Base-by-base conservation (phyloP, 2,113 vertebrate species). In the Microcebus ravelobensis region DNA sequence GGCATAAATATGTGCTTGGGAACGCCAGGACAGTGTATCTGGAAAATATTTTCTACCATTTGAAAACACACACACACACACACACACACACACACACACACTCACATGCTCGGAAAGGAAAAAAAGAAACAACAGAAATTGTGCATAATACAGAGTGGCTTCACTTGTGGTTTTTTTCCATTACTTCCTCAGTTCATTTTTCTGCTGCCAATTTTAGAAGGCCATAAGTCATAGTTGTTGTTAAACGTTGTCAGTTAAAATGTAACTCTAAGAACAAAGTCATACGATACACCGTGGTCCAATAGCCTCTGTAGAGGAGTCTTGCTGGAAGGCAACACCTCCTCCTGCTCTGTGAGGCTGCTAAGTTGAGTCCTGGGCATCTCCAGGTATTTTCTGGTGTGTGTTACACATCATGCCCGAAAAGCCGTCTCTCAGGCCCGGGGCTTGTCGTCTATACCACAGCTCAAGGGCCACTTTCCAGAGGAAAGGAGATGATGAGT, bases 31-130 rank as follows among this genome's bases (percentile, higher is more conserved):
- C 98, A 98, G 98, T 97, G 98, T 98, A 98, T 98, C 98, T 98
- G 99, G 98, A 98, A 99, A 99, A 98, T 98, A 99, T 98, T 99
- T 99, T 98, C 98, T 98, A 98, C 98, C 98, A 97, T 98, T 98
- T 1, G 98, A 98, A 98, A 98, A 98, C 98, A 95, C 86, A 87
- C 71, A 57, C 20, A 61, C 45, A 34, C 45, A 63, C 97, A 98
- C 98, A 98, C 98, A 39, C 4, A 8, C 84, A 61, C 73, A 83
- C 98, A 98, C 98, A 98, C 31, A 27, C 45, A 45, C 45, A 45
- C 52, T 52, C 15, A 17, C 52, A 63, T 63, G 20, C 59, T 39
- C 36, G 14, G 68, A 65, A 84, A 42, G 67, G 55, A 42, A 55
- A 74, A 59, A n/a, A 73, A 88, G 50, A 87, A 57, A 48, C 27